These are phyloP conservation scores for Hipparchia semele DNA, from an alignment of 2,888 invertebrate genomes.

Conservation along the genomic window DNA sequence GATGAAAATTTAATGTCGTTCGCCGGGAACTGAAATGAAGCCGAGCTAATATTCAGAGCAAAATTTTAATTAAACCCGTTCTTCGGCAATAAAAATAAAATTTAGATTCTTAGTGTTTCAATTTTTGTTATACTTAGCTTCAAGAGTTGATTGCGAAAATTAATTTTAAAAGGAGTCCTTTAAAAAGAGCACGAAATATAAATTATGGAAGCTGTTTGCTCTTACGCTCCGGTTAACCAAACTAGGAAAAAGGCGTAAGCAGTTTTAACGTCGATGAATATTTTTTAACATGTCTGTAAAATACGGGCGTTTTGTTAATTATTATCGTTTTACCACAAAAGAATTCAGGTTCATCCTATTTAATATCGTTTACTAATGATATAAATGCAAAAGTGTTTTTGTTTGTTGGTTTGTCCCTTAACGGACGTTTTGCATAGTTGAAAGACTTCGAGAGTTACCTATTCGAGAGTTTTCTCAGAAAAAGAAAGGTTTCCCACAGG, in stretches of 20 bases:
- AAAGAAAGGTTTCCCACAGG: too few relatives aligned
- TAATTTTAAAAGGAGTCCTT: constrained; percentile 7
- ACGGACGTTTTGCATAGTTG: too few relatives aligned
- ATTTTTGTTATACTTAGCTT: constrained; percentile 13
- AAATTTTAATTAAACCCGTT: constrained; percentile 36
- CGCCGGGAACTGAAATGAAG: constrained; percentile 32
- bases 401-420: too few relatives aligned
- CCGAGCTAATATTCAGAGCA: constrained; percentile 31
- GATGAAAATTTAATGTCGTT: constrained; percentile 38
- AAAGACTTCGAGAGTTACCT: too few relatives aligned
- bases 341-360: not conserved
- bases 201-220: not conserved
- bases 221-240: not conserved
- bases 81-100: constrained; percentile 23
- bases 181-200: not conserved
- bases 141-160: constrained; percentile 15
- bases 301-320: not conserved
- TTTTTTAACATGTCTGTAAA: not conserved
- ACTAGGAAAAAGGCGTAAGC: not conserved
- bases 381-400: too few relatives aligned
- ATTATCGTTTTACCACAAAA: not conserved
- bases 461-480: too few relatives aligned
- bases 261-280: not conserved
- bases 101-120: constrained; percentile 18
- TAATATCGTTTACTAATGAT: too few relatives aligned